Conservation (phyloP, 2,797 vertebrate genomes). For the Naso thynnoides region DNA sequence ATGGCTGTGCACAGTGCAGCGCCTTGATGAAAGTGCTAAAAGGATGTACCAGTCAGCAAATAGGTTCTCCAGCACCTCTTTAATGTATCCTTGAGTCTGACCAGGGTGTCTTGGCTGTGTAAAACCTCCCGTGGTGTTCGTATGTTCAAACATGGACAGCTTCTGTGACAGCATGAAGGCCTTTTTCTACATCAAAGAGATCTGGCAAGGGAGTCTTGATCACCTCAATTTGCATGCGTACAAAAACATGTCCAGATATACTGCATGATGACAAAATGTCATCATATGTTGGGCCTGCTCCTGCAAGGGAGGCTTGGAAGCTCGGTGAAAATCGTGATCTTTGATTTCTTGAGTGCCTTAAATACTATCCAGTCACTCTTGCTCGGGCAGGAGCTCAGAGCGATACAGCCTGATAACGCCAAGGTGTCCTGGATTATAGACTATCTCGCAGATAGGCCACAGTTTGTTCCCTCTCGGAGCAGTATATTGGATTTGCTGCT, state of each 20-base stretch:
- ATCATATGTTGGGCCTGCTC: not conserved
- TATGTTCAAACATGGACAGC: constrained; percentile 35
- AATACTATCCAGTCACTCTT: constrained; percentile 61
- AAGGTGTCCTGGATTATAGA: constrained; percentile 78
- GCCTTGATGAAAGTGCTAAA: constrained; percentile 66
- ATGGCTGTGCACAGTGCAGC: constrained; percentile 46
- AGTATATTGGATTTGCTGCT: constrained; percentile 69
- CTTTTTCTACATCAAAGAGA: constrained; percentile 21
- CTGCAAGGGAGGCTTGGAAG: constrained; percentile 1
- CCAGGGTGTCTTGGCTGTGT: constrained; percentile 60
- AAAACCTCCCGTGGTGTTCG: constrained; percentile 47
- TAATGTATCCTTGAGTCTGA: constrained; percentile 70
- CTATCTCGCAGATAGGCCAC: constrained; percentile 64
- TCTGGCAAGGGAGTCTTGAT: constrained; percentile 31
- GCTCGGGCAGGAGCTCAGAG: constrained; percentile 60
- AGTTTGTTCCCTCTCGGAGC: constrained; percentile 62
- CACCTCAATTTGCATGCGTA: constrained; percentile 23
- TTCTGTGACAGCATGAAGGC: constrained; percentile 36
- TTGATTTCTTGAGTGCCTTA: constrained; percentile 63
- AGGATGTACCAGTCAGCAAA: constrained; percentile 75
- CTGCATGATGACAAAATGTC: not conserved
- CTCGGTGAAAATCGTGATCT: constrained; percentile 36
- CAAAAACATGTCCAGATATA: constrained; percentile 17
- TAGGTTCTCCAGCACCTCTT: constrained; percentile 65
- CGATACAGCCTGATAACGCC: constrained; percentile 71